Evolutionary conservation across 2,113 vertebrate species (phyloP).

Genomic region (Myrmophylax atrothorax): DNA sequence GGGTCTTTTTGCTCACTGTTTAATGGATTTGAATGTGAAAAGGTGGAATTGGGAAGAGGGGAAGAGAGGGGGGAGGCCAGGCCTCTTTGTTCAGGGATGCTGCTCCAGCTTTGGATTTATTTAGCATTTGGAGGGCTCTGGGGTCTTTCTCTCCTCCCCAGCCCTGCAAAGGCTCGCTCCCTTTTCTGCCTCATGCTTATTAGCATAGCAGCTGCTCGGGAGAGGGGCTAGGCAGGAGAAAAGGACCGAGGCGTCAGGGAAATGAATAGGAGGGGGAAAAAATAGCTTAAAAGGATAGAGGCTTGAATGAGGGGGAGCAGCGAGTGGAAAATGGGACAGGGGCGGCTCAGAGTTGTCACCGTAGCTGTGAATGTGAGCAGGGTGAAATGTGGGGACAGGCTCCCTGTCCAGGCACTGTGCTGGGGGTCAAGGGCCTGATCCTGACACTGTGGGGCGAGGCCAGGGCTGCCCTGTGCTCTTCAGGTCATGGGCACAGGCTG

Average conservation of each 20-base stretch:
- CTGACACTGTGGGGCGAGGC: background rate
- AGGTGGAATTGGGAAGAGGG: conserved; percentile 70
- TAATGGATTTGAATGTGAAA: conserved; percentile 94
- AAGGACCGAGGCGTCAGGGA: conserved; percentile 80
- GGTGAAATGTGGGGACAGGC: background rate
- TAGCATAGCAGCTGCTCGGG: conserved; percentile 98
- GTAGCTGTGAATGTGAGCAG: conserved; percentile 18
- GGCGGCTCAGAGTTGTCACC: conserved; percentile 22
- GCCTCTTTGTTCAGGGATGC: conserved; percentile 80
- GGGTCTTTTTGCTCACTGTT: conserved; percentile 85
- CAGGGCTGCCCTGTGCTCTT: background rate
- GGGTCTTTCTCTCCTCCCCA: conserved; percentile 70
- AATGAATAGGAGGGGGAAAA: conserved; percentile 88
- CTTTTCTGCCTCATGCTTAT: conserved; percentile 78
- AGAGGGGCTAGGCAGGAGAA: conserved; percentile 68
- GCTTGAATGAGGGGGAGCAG: conserved; percentile 74
- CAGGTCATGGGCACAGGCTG: rapidly evolving
- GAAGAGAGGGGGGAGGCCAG: conserved; percentile 28
- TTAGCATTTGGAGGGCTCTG: conserved; percentile 79
- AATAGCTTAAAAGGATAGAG: conserved; percentile 82
- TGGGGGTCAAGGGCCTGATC: rapidly evolving
- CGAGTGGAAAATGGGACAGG: conserved; percentile 51
- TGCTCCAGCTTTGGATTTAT: conserved; percentile 76
- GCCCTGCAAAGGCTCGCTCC: conserved; percentile 30
- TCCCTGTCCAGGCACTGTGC: background rate